Evolutionary conservation across 2,888 invertebrate species (phyloP), one percentile per base, ranked within the genome.

Genomic region (Palloptera scutellata): DNA sequence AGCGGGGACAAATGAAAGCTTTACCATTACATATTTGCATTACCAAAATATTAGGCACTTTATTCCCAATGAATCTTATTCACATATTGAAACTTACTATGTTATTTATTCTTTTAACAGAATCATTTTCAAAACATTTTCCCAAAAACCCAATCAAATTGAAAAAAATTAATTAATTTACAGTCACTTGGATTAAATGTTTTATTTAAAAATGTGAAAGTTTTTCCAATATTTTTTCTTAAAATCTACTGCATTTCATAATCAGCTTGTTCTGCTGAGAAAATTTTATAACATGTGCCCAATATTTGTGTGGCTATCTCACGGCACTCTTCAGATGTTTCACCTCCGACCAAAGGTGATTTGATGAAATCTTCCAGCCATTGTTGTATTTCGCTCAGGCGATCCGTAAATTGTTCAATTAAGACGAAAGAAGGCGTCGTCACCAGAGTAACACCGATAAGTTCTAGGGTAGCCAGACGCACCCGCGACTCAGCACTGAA

Each of bases 401-500:
- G 86, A 11, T 88, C 87, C 6, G 87, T 85, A 74, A 92, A 89
- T 63, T 92, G 90, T 0, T 83, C 83, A 1, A 86, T 80, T 2
- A 93, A 76, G 13, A 90, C 82, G 11, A 86, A 83, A 0, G 86
- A 80, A 0, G 93, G 91, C 12, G 91, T 85, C 0, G 88, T 88
- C 3, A 92, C 78, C 0, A 92, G 79, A 0, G 91, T 88, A 0
- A 91, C 86, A 0, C 90, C 91, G 1, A 93, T 83, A 61, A 92
- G 86, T 19, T 90, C 88, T n/a, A 94, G 86, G 0, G 90, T 88
- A 6, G 89, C 89, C 17, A 88, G 83, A 61, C 92, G 87, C 1
- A 94, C 88, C 74, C 89, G 89, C 0, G 90, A 87, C 65, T 93
- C 91, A 0, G 87, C 83, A 48, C 91, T 90, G 76, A 89, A 91